Percentiles rank a stretch among this genome's conserved stretches.
phyloP scores from a whole-genome alignment of 2,113 vertebrate species.

The Hippolais icterina region DNA sequence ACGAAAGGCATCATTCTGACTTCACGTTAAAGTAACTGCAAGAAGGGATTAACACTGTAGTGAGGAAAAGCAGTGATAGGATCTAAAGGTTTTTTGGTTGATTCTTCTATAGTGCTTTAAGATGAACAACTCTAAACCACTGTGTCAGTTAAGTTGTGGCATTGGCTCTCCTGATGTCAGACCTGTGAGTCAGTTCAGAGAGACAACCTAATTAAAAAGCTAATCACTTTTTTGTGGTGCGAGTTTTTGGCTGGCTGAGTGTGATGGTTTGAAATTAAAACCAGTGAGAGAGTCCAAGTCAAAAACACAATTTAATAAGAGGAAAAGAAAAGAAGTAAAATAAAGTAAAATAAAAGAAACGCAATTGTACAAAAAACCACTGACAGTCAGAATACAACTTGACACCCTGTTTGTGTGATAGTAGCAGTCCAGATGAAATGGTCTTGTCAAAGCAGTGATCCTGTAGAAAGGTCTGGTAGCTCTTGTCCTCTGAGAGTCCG shows the following conservation, averaged over 20 bases:
- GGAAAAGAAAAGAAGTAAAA: no score
- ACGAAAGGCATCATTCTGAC: background rate
- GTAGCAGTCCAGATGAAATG: no score
- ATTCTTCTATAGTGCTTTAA: background rate
- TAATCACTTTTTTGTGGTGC: background rate
- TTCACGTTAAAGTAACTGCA: background rate
- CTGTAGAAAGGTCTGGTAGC: no score
- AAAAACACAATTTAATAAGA: no score
- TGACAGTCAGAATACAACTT: no score
- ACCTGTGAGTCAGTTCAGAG: background rate
- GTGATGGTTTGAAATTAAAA: no score
- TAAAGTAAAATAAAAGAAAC: no score
- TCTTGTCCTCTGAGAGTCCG: no score
- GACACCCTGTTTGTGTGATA: no score
- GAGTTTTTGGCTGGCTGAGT: background rate
- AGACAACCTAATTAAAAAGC: background rate
- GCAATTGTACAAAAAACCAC: no score
- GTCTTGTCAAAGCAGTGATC: no score
- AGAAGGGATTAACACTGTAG: background rate
- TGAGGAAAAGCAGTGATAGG: background rate
- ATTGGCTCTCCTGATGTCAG: background rate
- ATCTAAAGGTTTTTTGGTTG: accelerated
- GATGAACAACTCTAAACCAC: background rate
- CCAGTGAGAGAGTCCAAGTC: no score
- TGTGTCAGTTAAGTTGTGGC: background rate